These are phyloP conservation scores for Gasterosteus aculeatus DNA, from an alignment of 2,113 vertebrate species.

Conservation along the genomic window DNA sequence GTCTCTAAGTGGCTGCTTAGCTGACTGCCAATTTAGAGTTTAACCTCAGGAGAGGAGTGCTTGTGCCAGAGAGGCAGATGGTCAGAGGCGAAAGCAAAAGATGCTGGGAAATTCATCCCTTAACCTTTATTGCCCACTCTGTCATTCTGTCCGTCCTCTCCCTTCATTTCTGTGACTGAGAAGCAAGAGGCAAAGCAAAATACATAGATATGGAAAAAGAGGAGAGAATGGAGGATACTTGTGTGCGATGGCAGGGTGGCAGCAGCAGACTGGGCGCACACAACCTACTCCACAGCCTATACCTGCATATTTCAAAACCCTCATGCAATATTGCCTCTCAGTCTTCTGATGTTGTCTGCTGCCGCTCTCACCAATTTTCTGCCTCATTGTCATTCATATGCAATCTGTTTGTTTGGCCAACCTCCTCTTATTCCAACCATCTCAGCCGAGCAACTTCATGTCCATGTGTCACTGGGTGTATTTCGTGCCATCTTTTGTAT, in stretches of 20 bases:
- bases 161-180: conserved; percentile 40
- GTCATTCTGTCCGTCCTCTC: conserved; percentile 36
- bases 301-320: conserved; percentile 76
- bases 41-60: conserved; percentile 72
- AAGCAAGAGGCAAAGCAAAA: conserved; percentile 22
- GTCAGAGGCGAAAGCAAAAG: conserved; percentile 70
- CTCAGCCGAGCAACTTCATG: conserved; percentile 57
- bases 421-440: conserved; percentile 56
- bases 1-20: conserved; percentile 71
- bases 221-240: conserved; percentile 32
- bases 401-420: conserved; percentile 77
- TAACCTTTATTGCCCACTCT: conserved; percentile 66
- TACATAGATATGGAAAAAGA: conserved; percentile 10
- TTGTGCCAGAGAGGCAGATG: conserved; percentile 77
- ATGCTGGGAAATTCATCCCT: conserved; percentile 70
- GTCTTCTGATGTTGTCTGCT: conserved; percentile 57
- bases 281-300: conserved; percentile 60
- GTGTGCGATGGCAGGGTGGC: conserved; percentile 48
- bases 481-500: conserved; percentile 59
- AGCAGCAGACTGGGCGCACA: conserved; percentile 39
- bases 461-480: conserved; percentile 54
- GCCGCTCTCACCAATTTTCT: conserved; percentile 72
- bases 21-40: conserved; percentile 71
- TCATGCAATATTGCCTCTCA: conserved; percentile 70
- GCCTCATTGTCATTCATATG: conserved; percentile 78